Conservation (phyloP, 2,888 invertebrate species). For the Pegoplata infirma region DNA sequence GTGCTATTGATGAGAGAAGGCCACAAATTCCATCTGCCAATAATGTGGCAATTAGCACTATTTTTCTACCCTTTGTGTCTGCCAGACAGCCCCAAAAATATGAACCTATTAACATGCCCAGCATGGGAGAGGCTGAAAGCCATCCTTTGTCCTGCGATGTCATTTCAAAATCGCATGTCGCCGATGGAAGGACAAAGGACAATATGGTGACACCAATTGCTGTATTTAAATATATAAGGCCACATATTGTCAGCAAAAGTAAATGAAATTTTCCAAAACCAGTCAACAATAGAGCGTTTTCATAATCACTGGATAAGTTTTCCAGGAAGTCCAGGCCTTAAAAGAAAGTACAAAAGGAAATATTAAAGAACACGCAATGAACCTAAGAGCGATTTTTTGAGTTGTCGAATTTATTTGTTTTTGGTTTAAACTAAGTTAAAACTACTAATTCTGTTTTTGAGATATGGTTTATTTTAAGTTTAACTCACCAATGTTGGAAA, state of each 20-base stretch:
- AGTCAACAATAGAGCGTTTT: conserved; percentile 76
- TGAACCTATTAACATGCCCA: conserved; percentile 90
- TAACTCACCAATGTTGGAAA: too few species aligned
- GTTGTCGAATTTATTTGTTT: too few species aligned
- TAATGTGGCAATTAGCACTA: conserved; percentile 85
- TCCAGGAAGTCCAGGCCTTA: conserved; percentile 75
- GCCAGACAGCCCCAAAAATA: conserved; percentile 92
- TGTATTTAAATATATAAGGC: conserved; percentile 89
- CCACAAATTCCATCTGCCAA: conserved; percentile 87
- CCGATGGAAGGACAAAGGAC: conserved; percentile 90
- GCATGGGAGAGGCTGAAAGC: conserved; percentile 87
- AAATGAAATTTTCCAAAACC: conserved; percentile 92
- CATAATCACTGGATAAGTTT: conserved; percentile 73
- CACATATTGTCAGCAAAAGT: conserved; percentile 85
- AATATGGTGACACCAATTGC: conserved; percentile 89
- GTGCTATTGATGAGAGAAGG: conserved; percentile 85
- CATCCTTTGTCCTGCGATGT: conserved; percentile 88
- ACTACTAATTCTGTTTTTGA: too few species aligned
- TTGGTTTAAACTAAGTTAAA: too few species aligned
- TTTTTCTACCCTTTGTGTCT: conserved; percentile 88
- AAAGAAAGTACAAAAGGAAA: conserved; percentile 41
- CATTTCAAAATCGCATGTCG: conserved; percentile 90
- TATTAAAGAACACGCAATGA: not conserved
- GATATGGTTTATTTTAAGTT: too few species aligned
- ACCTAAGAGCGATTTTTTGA: too few species aligned